Conservation (phyloP, 2,888 invertebrate genomes). For the Monopis laevigella region DNA sequence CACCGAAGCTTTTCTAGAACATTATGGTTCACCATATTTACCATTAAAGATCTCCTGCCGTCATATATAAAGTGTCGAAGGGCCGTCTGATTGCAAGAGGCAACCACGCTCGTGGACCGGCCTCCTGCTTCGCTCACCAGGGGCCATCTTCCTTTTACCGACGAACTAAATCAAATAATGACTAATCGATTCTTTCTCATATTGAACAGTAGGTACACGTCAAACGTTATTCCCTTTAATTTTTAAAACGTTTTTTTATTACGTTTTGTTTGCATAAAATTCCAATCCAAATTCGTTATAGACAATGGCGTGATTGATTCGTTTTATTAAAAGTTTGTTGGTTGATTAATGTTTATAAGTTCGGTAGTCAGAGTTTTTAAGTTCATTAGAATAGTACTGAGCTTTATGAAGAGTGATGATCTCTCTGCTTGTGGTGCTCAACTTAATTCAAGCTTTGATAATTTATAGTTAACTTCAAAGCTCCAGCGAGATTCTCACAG, state of each 20-base stretch:
- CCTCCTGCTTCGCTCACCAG: slow-evolving; percentile 54
- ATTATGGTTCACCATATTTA: slow-evolving; percentile 24
- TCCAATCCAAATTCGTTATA: slow-evolving; percentile 44
- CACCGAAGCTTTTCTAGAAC: slow-evolving; percentile 5
- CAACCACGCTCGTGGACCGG: slow-evolving; percentile 44
- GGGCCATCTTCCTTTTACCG: slow-evolving; percentile 34
- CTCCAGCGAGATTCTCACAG: slow-evolving; percentile 1
- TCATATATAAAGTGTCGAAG: slow-evolving; percentile 60
- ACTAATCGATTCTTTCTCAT: slow-evolving; percentile 64
- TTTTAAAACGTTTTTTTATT: slow-evolving; percentile 40
- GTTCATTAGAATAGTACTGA: slow-evolving; percentile 56
- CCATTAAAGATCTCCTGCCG: slow-evolving; percentile 32
- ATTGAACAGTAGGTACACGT: slow-evolving; percentile 68
- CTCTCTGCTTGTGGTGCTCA: slow-evolving; percentile 48
- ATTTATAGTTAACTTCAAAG: slow-evolving; percentile 1
- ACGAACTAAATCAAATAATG: slow-evolving; percentile 68
- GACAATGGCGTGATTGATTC: slow-evolving; percentile 62
- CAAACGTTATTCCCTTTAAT: slow-evolving; percentile 62
- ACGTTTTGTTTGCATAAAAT: slow-evolving; percentile 59
- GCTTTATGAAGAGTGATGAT: slow-evolving; percentile 64
- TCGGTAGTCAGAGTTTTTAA: slow-evolving; percentile 63
- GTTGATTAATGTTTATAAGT: slow-evolving; percentile 66
- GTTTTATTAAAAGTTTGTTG: slow-evolving; percentile 54
- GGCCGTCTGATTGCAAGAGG: slow-evolving; percentile 45
- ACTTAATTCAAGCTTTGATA: slow-evolving; percentile 54